Base-by-base conservation (phyloP, 1,140 invertebrate genomes). In the Meloidogyne hapla region DNA sequence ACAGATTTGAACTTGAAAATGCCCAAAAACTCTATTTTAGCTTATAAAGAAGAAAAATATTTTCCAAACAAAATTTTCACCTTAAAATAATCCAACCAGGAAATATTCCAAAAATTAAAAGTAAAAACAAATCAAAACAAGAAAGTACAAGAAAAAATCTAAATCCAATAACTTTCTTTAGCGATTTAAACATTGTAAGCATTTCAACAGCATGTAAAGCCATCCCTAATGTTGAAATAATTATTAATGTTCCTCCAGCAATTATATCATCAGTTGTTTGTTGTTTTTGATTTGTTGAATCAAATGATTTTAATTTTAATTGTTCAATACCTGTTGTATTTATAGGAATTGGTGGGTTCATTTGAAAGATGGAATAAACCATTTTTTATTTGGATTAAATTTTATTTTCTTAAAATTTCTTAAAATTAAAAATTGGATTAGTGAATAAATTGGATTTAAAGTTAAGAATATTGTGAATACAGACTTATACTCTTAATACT, bases 81-180 rank as follows among this genome's bases (percentile, higher is more conserved):
- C 48, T 56, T 56, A 56, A 56, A 56, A 67, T 42, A 42, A 67
- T 67, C 71, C 18, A 63, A 26, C 71, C 71, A 21, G 71, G 71
- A 73, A 73, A 23, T 12, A 73, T 63, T 61, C 71, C 71, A 38
- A 73, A 73, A 61, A 73, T 25, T 23, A 61, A 21, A 61, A 73
- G 56, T 38, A 73, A 25, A 25, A 12, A 23, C 5, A 73, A 23
- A 64, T 73, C 71, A 63, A 64, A 61, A 38, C 15, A 6, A 23
- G 45, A 61, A 21, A 73, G 56, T 12, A 33, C 9, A 5, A 73
- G 12, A 23, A 73, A 61, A 33, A 73, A 73, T 28, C 71, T 26
- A 40, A 73, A 73, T 13, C 71, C 71, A 38, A 73, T 73, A 28
- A 73, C 56, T 18, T 65, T 64, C 5, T 63, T 73, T 10, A 73